Conservation (phyloP, 1,140 invertebrate species). For the Oryctes rhinoceros region DNA sequence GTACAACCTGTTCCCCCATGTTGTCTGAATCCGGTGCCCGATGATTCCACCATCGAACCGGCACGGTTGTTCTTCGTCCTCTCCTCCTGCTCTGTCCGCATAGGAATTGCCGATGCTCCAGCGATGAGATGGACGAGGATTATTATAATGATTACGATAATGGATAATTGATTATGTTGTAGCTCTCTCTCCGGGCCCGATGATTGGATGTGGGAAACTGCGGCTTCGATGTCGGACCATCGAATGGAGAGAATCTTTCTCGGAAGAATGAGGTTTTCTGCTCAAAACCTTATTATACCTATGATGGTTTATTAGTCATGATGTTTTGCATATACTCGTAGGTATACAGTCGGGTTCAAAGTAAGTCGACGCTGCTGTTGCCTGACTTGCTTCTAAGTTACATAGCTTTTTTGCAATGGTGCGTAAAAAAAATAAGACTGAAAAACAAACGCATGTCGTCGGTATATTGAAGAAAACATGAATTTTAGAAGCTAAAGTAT, state of each 20-base stretch:
- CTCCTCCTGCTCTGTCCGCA: not conserved
- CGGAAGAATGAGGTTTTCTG: not conserved
- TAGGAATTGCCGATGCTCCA: not conserved
- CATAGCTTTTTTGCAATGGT: too few species aligned
- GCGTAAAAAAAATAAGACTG: too few species aligned
- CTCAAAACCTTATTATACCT: not conserved
- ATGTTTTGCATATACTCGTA: constrained; percentile 3
- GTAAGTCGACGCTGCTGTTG: too few species aligned
- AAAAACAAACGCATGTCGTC: too few species aligned
- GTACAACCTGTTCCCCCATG: constrained; percentile 21
- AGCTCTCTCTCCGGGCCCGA: not conserved
- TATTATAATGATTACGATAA: constrained; percentile 20
- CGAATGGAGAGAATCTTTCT: not conserved
- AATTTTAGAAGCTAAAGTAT: too few species aligned
- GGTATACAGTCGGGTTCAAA: too few species aligned
- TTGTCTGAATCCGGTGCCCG: not conserved
- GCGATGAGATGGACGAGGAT: not conserved
- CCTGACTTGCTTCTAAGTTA: too few species aligned
- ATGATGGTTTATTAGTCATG: constrained; percentile 6
- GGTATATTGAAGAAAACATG: not conserved
- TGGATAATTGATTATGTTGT: not conserved
- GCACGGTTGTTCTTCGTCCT: not conserved
- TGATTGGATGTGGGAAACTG: not conserved
- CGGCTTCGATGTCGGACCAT: not conserved
- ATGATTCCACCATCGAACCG: not conserved